Evolutionary conservation across 2,888 invertebrate genomes (phyloP), one percentile per base, ranked within the genome.

Genomic region (Philhelius pedissequus): DNA sequence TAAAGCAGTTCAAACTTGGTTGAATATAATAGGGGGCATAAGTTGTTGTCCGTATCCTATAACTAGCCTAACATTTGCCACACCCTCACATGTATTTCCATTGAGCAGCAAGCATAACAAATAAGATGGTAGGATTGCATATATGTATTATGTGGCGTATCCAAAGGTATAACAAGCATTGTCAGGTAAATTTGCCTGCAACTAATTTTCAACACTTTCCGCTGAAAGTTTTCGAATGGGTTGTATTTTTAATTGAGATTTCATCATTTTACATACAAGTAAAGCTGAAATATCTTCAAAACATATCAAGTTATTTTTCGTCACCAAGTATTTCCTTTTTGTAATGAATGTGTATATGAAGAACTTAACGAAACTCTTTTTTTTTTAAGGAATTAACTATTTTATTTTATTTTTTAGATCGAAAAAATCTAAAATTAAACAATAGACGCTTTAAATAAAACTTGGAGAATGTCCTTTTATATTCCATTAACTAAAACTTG

Each of bases 1-100:
- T 82, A 73, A 43, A 82, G 38, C 68, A 48, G 60, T 60, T 60
- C 38, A 82, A 50, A 50, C 25, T 27, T 30, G 60, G 35, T 58
- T 66, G 35, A 52, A 35, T 58, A 50, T 56, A 74, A 40, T 40
- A 43, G 43, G 13, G 52, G 66, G 18, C 35, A 35, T 20, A 43
- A 60, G 43, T 66, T 30, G 43, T 66, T 30, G 48, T 56, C 27
- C 18, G 38, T 43, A 35, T 38, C 30, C 27, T 56, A 20, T 30
- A 27, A 5, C 18, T 60, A 71, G 71, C 60, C 35, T 70, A 58
- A 48, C 56, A 32, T 32, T 60, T 73, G 40, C 73, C 50, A 73
- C 58, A 73, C 66, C 58, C 40, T 66, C 45, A 56, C 45, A 70
- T 64, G 54, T 45, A 66, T 22, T 38, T 18, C 7, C 35, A 20